Conservation (phyloP, 1,140 invertebrate genomes). For the Physella acuta region DNA sequence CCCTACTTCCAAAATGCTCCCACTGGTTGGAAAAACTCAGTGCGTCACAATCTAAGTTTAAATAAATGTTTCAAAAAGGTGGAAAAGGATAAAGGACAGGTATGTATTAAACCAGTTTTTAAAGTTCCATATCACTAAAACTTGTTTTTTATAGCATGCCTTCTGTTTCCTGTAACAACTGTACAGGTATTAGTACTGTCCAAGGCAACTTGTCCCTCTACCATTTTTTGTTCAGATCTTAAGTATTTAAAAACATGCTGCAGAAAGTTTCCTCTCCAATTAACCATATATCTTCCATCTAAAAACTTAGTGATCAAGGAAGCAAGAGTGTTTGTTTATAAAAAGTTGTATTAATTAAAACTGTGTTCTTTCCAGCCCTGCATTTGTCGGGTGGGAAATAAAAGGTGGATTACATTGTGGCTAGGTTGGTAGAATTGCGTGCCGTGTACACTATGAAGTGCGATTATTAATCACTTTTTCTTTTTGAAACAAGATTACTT, state of each 20-base stretch:
- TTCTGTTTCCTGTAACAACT: too few relatives aligned
- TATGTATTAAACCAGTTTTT: too few relatives aligned
- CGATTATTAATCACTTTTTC: too few relatives aligned
- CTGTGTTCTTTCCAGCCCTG: background rate
- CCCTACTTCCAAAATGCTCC: conserved; percentile 61
- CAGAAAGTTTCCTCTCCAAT: background rate
- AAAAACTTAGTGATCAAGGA: too few relatives aligned
- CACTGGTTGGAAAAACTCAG: conserved; percentile 66
- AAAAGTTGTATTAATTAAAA: too few relatives aligned
- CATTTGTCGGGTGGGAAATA: background rate
- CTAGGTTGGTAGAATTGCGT: background rate
- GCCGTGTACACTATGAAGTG: too few relatives aligned
- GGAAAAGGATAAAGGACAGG: conserved; percentile 66
- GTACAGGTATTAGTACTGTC: too few relatives aligned
- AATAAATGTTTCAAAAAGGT: conserved; percentile 66
- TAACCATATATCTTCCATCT: background rate
- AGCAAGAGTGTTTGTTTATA: too few relatives aligned
- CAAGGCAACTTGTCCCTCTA: too few relatives aligned
- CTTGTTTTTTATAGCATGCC: too few relatives aligned
- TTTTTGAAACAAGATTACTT: too few relatives aligned
- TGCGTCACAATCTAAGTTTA: conserved; percentile 65
- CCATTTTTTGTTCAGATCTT: conserved; percentile 4
- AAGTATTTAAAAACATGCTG: background rate
- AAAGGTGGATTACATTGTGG: background rate
- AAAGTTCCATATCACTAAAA: too few relatives aligned